Base-by-base conservation (phyloP, 1,140 invertebrate species). In the Ceratosolen solmsi region DNA sequence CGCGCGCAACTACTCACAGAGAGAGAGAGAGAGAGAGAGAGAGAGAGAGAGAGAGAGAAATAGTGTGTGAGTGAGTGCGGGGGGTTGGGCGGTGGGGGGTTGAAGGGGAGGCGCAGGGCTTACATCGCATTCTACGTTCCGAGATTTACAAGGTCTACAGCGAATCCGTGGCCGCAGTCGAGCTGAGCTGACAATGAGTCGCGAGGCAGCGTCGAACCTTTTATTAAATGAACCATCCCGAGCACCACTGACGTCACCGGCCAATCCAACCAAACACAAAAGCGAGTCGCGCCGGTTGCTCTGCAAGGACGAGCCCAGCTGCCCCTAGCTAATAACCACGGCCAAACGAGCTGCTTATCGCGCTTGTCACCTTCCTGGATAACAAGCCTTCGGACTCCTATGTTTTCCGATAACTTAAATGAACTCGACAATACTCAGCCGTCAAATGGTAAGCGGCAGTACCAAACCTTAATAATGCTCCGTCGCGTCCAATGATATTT, bases 91-190 rank as follows among this genome's bases (percentile, higher is more conserved):
- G n/a, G n/a, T n/a, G n/a, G n/a, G n/a, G n/a, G n/a, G n/a, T n/a
- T n/a, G n/a, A n/a, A n/a, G n/a, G n/a, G n/a, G 25, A 65, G 20
- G 51, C 51, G 20, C 7, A 13, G 30, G 2, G 5, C 63, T 68
- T 38, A 38, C 63, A 68, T 68, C 63, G 63, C 33, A 68, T 33
- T 68, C 63, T n/a, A 33, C 33, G 36, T n/a, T 17, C 33, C 63
- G 63, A 79, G 77, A 79, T 79, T 79, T 79, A 79, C 77, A 79
- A 56, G 25, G 63, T 54, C 36, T 22, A 49, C 33, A 13, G 46
- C 30, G 65, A 79, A 5, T 27, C 41, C 75, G 41, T 36, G 17
- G 3, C 56, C 46, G 63, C 20, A n/a, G 49, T 56, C n/a, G 49
- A 13, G 58, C 41, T 20, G 76, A 49, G 60, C 5, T 49, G 60